Percentiles rank a stretch among this genome's conserved stretches.
Conservation (phyloP, 2,113 vertebrate species). For the Actenoides lindsayi region DNA sequence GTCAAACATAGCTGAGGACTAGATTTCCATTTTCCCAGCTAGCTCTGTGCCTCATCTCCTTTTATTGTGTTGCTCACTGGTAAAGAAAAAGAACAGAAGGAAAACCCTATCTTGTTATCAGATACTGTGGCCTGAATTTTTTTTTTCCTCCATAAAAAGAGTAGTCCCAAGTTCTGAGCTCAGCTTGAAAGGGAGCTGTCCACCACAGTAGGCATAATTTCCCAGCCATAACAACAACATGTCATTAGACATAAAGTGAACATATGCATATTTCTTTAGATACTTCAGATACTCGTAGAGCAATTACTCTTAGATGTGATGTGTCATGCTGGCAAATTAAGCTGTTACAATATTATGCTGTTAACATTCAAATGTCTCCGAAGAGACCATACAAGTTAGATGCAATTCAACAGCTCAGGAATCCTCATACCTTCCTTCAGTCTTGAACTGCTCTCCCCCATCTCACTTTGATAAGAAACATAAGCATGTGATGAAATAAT, state of each 20-base stretch:
- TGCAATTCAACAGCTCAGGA: neutral
- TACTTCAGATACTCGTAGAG: neutral
- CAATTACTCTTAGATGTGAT: neutral
- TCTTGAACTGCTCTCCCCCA: neutral
- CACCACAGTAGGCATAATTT: neutral
- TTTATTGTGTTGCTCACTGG: neutral
- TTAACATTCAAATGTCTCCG: neutral
- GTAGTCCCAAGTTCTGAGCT: neutral
- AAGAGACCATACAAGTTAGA: neutral
- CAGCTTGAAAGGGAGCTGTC: neutral
- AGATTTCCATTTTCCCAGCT: neutral
- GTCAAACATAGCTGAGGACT: neutral
- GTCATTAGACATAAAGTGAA: neutral
- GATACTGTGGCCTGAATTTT: neutral
- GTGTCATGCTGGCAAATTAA: neutral
- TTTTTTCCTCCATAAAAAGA: neutral
- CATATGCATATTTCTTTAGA: neutral
- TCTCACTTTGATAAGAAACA: neutral
- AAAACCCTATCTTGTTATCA: neutral
- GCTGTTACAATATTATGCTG: neutral
- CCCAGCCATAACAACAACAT: neutral
- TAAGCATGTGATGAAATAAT: neutral
- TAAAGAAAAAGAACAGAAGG: neutral
- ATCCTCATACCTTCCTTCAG: neutral
- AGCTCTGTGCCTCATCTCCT: accelerated